Evolutionary conservation across 2,113 vertebrate species (phyloP).

Genomic region (Elephantulus edwardii): DNA sequence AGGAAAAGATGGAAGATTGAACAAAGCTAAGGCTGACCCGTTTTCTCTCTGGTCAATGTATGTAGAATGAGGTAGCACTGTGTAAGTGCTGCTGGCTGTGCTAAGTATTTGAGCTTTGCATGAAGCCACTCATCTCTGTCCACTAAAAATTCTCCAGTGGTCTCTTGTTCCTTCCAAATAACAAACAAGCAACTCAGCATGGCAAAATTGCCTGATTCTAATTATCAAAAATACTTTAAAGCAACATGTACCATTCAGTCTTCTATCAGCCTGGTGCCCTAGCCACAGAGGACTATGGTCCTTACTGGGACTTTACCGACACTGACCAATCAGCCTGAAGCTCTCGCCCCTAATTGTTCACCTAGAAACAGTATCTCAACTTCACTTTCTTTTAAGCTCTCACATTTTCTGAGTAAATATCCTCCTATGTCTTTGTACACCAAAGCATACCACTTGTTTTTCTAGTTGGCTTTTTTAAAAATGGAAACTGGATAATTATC

Average conservation of each 20-base stretch:
- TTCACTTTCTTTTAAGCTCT: not conserved
- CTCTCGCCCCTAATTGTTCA: not conserved
- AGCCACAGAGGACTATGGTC: not conserved
- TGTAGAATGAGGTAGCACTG: not conserved
- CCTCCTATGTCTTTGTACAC: not conserved
- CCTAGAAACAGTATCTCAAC: not conserved
- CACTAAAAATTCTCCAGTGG: not conserved
- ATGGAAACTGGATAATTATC: not conserved
- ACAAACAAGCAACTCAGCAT: not conserved
- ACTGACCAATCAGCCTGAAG: not conserved
- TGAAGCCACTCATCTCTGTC: fast-evolving
- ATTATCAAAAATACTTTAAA: not conserved
- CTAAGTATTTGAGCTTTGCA: not conserved
- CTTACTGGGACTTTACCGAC: not conserved
- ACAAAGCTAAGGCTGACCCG: not conserved
- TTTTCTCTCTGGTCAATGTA: not conserved
- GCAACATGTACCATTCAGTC: not conserved
- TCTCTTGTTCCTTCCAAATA: not conserved
- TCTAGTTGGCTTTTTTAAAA: not conserved
- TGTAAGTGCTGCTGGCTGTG: not conserved
- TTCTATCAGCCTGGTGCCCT: not conserved
- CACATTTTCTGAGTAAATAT: conserved; percentile 4
- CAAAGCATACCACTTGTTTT: not conserved
- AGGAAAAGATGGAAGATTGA: not conserved
- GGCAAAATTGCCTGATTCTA: not conserved